Base-by-base conservation (phyloP, 1,140 invertebrate genomes). In the Neotoxoptera formosana region DNA sequence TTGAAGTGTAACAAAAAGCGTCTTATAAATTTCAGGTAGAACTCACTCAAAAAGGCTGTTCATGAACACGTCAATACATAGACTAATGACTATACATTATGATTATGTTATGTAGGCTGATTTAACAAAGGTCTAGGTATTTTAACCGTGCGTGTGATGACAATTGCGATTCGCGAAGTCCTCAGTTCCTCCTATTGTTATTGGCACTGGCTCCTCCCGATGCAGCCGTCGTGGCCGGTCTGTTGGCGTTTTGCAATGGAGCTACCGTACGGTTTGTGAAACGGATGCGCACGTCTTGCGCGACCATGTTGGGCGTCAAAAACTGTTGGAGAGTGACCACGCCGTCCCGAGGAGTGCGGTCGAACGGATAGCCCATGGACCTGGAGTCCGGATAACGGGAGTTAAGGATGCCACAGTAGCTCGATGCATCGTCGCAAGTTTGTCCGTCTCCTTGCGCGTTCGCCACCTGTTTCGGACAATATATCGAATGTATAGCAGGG, bases 331-430 rank as follows among this genome's bases (percentile, higher is more conserved):
- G 60, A 11, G 90, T 92, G 20, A 47, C 91, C 30, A 94, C 90
- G 0, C 90, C 93, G 47, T 67, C 53, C 0, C 76, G 48, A 14
- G 67, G 81, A 0, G 11, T 1, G 0, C 97, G 96, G 95, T 98
- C 97, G 95, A 98, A 97, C 60, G 97, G 97, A 96, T 96, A 98
- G 76, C 97, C 97, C 97, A 98, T 98, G 20, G 97, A 95, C 81
- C 96, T 95, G 23, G 95, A 95, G 95, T 98, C 97, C 0, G 97
- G 97, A 95, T 97, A 98, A 94, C 96, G 96, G 60, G 96, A 95
- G 95, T 98, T 97, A 20, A 97, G 96, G 93, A 98, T 96, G 20
- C 97, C 97, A 94, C 97, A 98, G 95, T 97, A 98, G 92, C 96
- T 97, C 7, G 96, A 96, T 1, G 97, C 97, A 94, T 97, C 47